These are phyloP conservation scores for Drosophila neoperkinsi DNA, from an alignment of 2,888 invertebrate genomes.

Conservation along the genomic window DNA sequence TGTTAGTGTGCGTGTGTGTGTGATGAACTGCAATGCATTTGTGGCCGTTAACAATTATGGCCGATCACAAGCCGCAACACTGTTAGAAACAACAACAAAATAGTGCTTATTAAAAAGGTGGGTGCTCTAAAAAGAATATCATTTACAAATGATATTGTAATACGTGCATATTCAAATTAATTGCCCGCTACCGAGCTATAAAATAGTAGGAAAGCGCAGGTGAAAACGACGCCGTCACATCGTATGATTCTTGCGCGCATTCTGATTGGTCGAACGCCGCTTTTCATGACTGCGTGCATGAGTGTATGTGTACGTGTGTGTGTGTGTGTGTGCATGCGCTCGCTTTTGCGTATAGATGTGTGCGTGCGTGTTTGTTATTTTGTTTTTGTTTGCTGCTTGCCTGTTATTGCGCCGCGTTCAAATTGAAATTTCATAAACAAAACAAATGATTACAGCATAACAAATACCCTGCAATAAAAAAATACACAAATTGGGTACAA, in stretches of 20 bases:
- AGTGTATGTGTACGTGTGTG: constrained; percentile 17
- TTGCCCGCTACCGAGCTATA: constrained; percentile 8
- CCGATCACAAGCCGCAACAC: constrained; percentile 24
- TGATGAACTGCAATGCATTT: constrained; percentile 1
- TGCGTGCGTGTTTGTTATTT: constrained; percentile 32
- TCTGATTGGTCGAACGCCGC: constrained; percentile 81
- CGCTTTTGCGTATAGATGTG: background rate
- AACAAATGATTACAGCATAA: constrained; percentile 54
- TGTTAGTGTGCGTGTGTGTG: background rate
- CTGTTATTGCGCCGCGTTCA: constrained; percentile 68
- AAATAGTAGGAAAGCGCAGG: constrained; percentile 26
- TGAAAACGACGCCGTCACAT: constrained; percentile 77
- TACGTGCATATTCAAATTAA: background rate
- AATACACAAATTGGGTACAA: background rate
- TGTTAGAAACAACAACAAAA: constrained; percentile 16
- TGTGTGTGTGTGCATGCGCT: background rate
- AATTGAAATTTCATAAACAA: constrained; percentile 66
- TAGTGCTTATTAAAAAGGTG: constrained; percentile 30
- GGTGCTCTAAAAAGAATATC: constrained; percentile 4
- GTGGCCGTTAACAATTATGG: constrained; percentile 22
- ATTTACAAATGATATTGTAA: background rate
- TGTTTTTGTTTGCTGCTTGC: constrained; percentile 30
- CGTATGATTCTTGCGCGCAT: constrained; percentile 83
- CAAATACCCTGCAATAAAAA: constrained; percentile 15
- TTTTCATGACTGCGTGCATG: constrained; percentile 46